Percentiles rank a stretch among this genome's conserved stretches.
Evolutionary conservation across 53 echinoderm and acorn worm genomes (phyloP).

Genomic region (Paelopatides confundens): DNA sequence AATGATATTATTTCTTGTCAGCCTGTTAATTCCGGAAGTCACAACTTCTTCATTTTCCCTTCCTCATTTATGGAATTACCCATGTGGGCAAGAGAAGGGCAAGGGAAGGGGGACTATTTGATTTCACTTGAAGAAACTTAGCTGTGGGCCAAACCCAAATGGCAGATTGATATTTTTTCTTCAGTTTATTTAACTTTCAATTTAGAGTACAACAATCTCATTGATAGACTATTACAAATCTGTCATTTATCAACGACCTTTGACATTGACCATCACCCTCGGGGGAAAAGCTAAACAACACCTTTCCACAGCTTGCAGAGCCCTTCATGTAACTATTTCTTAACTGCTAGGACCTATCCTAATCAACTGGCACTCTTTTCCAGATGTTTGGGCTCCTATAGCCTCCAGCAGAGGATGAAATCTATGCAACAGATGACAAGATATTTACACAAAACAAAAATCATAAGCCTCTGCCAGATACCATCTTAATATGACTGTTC

Average conservation of each 20-base stretch:
- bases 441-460: constrained; percentile 47
- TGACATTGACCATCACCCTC: background rate
- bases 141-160: background rate
- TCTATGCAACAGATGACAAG: constrained; percentile 50
- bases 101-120: too few relatives aligned
- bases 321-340: background rate
- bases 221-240: background rate
- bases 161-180: background rate
- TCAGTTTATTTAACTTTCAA: background rate
- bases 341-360: background rate
- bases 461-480: background rate
- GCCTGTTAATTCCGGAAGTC: too few relatives aligned
- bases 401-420: background rate
- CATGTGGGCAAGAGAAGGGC: too few relatives aligned
- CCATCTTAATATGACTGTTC: background rate
- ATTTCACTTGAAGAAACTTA: too few relatives aligned
- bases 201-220: background rate
- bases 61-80: too few relatives aligned
- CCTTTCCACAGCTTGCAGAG: constrained; percentile 4
- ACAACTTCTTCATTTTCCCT: too few relatives aligned
- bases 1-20: too few relatives aligned
- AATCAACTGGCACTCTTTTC: constrained; percentile 31
- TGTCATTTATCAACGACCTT: background rate
- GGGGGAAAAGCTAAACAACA: constrained; percentile 21
- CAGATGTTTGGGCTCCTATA: constrained; percentile 14